Conservation (phyloP, 2,888 invertebrate species). For the Xiphydria camelus region DNA sequence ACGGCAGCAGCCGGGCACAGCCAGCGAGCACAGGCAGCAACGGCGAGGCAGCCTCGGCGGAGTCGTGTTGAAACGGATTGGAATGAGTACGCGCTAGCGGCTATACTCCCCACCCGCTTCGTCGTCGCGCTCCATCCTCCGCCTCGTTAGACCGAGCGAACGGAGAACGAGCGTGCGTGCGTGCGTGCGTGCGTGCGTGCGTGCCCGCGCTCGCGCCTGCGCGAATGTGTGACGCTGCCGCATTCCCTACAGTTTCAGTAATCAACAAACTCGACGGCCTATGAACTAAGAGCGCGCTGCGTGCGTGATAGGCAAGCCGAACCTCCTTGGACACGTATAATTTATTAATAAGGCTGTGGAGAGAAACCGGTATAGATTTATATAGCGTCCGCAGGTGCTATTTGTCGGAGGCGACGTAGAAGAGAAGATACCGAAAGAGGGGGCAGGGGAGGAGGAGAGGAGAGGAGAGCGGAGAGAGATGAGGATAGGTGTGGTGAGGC, state of each 20-base stretch:
- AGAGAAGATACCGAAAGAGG: not conserved
- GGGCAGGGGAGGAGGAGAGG: too few species aligned
- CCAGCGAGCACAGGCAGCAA: slow-evolving; percentile 5
- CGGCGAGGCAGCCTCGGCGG: slow-evolving; percentile 12
- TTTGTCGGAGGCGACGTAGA: slow-evolving; percentile 8
- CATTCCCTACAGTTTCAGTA: slow-evolving; percentile 36
- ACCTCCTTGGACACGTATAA: slow-evolving; percentile 45
- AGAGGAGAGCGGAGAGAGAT: too few species aligned
- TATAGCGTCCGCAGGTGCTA: slow-evolving; percentile 32
- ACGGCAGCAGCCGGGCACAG: slow-evolving; percentile 3
- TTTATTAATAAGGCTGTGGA: slow-evolving; percentile 44
- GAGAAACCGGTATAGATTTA: slow-evolving; percentile 42
- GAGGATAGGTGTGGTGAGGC: too few species aligned
- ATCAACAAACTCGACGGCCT: slow-evolving; percentile 31
- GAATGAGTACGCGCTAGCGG: slow-evolving; percentile 15
- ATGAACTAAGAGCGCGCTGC: slow-evolving; percentile 24
- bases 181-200: slow-evolving; percentile 20
- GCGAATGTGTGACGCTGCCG: slow-evolving; percentile 29
- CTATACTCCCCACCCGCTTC: slow-evolving; percentile 2
- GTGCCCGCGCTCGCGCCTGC: too few species aligned
- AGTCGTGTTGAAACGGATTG: slow-evolving; percentile 19
- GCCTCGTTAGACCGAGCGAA: not conserved
- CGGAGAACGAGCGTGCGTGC: slow-evolving; percentile 12
- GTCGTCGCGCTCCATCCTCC: slow-evolving; percentile 1
- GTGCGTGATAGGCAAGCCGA: slow-evolving; percentile 29